Conservation (phyloP, 2,113 vertebrate species). For the Barnardius zonarius region DNA sequence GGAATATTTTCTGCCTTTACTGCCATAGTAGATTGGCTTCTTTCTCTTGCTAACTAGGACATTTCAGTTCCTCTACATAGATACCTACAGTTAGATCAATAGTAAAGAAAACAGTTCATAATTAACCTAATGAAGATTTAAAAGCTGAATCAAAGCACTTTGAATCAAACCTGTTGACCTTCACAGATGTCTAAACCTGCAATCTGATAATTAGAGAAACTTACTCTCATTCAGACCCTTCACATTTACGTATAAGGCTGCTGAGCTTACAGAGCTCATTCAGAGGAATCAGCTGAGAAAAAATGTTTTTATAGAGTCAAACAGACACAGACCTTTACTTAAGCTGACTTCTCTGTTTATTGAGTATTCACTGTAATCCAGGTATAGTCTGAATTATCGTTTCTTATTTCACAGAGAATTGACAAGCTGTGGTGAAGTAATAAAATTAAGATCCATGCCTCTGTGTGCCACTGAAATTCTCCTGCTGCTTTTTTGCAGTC, state of each 20-base stretch:
- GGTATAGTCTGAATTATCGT: not conserved
- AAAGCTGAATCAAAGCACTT: constrained; percentile 3
- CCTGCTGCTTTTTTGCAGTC: not conserved
- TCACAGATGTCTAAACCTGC: not conserved
- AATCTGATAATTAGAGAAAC: not conserved
- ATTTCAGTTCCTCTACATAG: not conserved
- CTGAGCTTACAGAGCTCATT: not conserved
- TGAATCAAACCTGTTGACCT: not conserved
- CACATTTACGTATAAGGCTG: not conserved
- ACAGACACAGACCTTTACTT: not conserved
- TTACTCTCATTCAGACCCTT: not conserved
- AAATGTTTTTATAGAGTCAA: not conserved
- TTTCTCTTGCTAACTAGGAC: not conserved
- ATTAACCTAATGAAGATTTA: not conserved
- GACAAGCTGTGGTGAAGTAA: not conserved
- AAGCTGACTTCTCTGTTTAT: not conserved
- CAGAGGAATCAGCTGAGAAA: not conserved
- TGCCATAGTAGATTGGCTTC: not conserved
- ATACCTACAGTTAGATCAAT: not conserved
- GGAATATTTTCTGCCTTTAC: not conserved
- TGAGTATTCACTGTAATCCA: not conserved
- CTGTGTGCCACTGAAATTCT: not conserved
- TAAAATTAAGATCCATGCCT: not conserved
- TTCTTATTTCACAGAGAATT: not conserved
- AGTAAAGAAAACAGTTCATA: not conserved